phyloP scores from a whole-genome alignment of 30 jellyfish, hydroid and myxozoan species.

The Chrysaora quinquecirrha region DNA sequence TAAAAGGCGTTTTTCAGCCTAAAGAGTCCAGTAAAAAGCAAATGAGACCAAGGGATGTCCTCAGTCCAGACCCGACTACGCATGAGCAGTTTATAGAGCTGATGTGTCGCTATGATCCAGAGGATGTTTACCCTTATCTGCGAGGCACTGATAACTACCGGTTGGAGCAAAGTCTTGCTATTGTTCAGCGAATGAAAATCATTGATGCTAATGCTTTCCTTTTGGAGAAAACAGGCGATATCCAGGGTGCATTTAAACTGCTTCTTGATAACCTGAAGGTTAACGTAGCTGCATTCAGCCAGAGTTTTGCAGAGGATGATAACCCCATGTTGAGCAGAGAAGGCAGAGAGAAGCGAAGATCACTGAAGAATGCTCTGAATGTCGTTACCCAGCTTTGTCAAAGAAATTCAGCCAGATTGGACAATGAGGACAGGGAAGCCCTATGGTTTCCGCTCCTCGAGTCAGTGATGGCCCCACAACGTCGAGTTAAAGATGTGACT shows the following conservation, averaged over 20 bases:
- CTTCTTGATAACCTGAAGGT: constrained; percentile 70
- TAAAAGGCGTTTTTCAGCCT: constrained; percentile 85
- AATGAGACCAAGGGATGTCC: constrained; percentile 17
- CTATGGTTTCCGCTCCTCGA: constrained; percentile 97
- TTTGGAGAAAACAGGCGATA: constrained; percentile 94
- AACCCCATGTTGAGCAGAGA: constrained; percentile 70
- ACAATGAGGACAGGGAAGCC: constrained; percentile 92
- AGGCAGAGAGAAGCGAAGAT: constrained; percentile 45
- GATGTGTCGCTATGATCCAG: constrained; percentile 91
- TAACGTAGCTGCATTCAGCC: constrained; percentile 67
- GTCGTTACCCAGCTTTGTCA: constrained; percentile 78
- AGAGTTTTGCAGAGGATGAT: constrained; percentile 59
- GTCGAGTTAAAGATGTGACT: constrained; percentile 80
- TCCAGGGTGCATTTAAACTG: constrained; percentile 82
- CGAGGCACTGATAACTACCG: constrained; percentile 87
- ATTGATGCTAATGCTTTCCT: constrained; percentile 89
- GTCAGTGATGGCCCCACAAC: constrained; percentile 97
- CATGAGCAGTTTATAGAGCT: constrained; percentile 92
- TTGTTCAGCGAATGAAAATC: constrained; percentile 74
- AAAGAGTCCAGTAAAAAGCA: constrained; percentile 49
- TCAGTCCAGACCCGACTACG: constrained; percentile 51
- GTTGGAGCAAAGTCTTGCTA: constrained; percentile 85
- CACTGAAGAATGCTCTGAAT: constrained; percentile 47
- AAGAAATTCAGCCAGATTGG: constrained; percentile 85
- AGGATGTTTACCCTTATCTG: constrained; percentile 75